Conservation (phyloP, 1,140 invertebrate species). For the Drosophila rhopaloa region DNA sequence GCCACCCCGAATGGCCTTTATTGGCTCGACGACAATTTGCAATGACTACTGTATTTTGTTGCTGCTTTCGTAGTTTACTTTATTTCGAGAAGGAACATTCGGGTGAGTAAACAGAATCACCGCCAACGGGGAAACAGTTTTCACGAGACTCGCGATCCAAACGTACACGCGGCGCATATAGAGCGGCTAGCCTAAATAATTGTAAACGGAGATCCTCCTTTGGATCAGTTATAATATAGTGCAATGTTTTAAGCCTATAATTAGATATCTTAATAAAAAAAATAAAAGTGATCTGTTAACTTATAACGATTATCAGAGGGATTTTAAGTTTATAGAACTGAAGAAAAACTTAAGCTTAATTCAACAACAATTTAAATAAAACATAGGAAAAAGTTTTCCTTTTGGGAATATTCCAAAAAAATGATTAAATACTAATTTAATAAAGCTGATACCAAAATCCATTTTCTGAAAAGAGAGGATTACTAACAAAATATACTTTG, state of each 20-base stretch:
- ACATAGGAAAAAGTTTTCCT: too few species aligned
- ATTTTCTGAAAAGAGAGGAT: too few species aligned
- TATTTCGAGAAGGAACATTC: slow-evolving; percentile 72
- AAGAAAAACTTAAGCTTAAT: too few species aligned
- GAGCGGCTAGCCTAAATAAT: slow-evolving; percentile 28
- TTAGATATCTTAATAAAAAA: too few species aligned
- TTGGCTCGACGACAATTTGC: slow-evolving; percentile 78
- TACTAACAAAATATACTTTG: too few species aligned
- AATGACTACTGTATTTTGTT: slow-evolving; percentile 63
- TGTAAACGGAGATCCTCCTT: neutral
- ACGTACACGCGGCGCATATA: slow-evolving; percentile 60
- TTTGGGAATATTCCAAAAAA: neutral
- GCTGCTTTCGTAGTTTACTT: slow-evolving; percentile 45
- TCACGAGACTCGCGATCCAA: slow-evolving; percentile 62
- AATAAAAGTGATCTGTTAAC: too few species aligned
- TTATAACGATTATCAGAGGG: too few species aligned
- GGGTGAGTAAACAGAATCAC: slow-evolving; percentile 62
- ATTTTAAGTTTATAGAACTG: too few species aligned
- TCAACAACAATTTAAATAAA: too few species aligned
- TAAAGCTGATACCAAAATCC: neutral
- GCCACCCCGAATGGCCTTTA: slow-evolving; percentile 58
- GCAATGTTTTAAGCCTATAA: neutral
- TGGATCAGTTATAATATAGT: slow-evolving; percentile 11
- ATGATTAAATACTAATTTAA: neutral
- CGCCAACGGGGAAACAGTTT: slow-evolving; percentile 67